These are phyloP conservation scores for Mesocentrotus franciscanus DNA, from an alignment of 53 echinoderm and acorn worm genomes.

Conservation along the genomic window DNA sequence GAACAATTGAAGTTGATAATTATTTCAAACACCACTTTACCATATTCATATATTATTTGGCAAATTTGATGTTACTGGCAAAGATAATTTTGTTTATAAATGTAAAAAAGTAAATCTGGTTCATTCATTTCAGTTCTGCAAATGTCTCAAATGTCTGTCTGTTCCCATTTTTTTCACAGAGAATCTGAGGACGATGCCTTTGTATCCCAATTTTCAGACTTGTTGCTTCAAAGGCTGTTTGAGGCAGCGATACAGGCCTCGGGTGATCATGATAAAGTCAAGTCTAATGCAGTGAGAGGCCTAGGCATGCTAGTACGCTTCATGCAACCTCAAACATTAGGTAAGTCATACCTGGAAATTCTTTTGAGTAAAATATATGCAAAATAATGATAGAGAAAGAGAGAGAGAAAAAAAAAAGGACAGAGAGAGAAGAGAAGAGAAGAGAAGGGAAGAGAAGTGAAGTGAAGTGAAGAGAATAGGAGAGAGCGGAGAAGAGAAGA, in stretches of 20 bases:
- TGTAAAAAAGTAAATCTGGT: background rate
- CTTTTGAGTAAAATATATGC: background rate
- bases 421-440: background rate
- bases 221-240: conserved; percentile 91
- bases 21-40: no score
- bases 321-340: conserved; percentile 77
- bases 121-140: background rate
- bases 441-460: background rate
- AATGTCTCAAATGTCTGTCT: background rate
- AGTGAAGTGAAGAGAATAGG: background rate
- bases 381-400: background rate
- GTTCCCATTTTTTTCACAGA: conserved; percentile 55
- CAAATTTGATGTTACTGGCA: background rate
- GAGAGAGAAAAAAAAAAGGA: background rate
- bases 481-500: background rate
- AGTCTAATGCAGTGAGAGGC: conserved; percentile 93
- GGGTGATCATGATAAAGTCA: conserved; percentile 93
- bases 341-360: conserved; percentile 65
- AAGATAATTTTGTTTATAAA: background rate
- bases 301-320: conserved; percentile 92
- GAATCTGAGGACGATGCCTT: conserved; percentile 81
- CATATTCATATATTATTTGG: no score
- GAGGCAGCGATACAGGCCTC: conserved; percentile 87
- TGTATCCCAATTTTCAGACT: conserved; percentile 88
- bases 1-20: no score